phyloP scores from a whole-genome alignment of 2,888 invertebrate genomes.

The Drosophila pegasa region DNA sequence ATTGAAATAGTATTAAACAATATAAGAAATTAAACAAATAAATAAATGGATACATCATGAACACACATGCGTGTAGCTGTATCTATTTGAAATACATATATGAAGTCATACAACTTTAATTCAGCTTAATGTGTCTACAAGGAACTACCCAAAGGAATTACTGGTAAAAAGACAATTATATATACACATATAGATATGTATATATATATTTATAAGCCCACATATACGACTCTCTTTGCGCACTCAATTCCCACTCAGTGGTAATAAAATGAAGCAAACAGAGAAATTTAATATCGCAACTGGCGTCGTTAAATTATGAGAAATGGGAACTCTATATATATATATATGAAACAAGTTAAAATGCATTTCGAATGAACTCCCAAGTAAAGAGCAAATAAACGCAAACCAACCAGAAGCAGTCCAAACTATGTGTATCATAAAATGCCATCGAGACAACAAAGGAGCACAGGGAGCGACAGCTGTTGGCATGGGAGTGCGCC shows the following conservation, averaged over 20 bases:
- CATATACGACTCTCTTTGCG: not conserved
- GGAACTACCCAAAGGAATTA: not conserved
- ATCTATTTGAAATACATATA: not conserved
- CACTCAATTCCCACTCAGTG: conserved; percentile 2
- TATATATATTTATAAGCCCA: not conserved
- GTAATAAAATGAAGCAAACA: conserved; percentile 30
- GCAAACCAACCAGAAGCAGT: conserved; percentile 12
- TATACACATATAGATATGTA: too few relatives aligned
- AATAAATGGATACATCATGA: not conserved
- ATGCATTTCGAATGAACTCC: conserved; percentile 69
- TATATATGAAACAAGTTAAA: conserved; percentile 10
- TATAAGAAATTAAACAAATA: not conserved
- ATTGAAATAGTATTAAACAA: not conserved
- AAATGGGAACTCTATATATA: conserved; percentile 7
- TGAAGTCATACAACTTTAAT: not conserved
- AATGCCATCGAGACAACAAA: conserved; percentile 73
- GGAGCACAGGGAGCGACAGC: conserved; percentile 37
- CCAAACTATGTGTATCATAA: conserved; percentile 53
- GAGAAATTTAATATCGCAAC: conserved; percentile 41
- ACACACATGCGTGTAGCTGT: not conserved
- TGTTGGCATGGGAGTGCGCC: conserved; percentile 35
- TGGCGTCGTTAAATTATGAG: conserved; percentile 11
- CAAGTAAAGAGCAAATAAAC: conserved; percentile 52
- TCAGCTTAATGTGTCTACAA: not conserved
- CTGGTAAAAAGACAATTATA: not conserved